Evolutionary conservation across 2,888 invertebrate genomes (phyloP), one percentile per base, ranked within the genome.

Genomic region (Synergus umbraculus): DNA sequence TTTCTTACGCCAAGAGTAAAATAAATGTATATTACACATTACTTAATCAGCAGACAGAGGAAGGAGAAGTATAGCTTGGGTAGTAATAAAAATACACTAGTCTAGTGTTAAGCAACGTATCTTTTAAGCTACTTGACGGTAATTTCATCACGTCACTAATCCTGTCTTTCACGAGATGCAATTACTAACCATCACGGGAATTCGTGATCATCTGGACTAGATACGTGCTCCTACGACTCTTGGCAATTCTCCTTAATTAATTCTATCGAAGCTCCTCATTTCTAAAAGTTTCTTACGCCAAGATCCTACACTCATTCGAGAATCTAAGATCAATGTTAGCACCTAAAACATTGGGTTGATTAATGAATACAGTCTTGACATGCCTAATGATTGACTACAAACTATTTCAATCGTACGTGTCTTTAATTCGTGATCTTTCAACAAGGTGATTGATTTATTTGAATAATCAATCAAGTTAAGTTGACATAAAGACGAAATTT

Each of bases 141-240:
- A 29, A 73, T 54, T 73, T 54, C 73, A 54, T 73, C 54, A 73
- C 54, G n/a, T 49, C 73, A 54, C n/a, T 73, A 73, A 29, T 73
- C n/a, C 29, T 54, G 49, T 69, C 46, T 73, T 73, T 49, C 9
- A 29, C 15, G 73, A 73, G 73, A 54, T 73, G 73, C 73, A 73
- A 73, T 73, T 73, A 73, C 69, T 54, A 67, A 66, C 41, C 49
- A 73, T 73, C 46, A 9, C 29, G 29, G 46, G 22, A 3, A 37
- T 37, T 73, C 73, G 73, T 73, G 73, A 73, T 73, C 54, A 54
- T 73, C 37, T 73, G 73, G 49, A 73, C 73, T 73, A 73, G 73
- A 54, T 73, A 54, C 73, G 73, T 73, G 73, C 37, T 54, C 46
- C 29, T 49, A 29, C 46, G 12, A 54, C 37, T 73, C 54, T 37